A percentile compares a stretch with the other conserved stretches of the same genome.
These are phyloP conservation scores for Drosophila ananassae DNA, from an alignment of 1,140 invertebrate species.

Conservation along the genomic window DNA sequence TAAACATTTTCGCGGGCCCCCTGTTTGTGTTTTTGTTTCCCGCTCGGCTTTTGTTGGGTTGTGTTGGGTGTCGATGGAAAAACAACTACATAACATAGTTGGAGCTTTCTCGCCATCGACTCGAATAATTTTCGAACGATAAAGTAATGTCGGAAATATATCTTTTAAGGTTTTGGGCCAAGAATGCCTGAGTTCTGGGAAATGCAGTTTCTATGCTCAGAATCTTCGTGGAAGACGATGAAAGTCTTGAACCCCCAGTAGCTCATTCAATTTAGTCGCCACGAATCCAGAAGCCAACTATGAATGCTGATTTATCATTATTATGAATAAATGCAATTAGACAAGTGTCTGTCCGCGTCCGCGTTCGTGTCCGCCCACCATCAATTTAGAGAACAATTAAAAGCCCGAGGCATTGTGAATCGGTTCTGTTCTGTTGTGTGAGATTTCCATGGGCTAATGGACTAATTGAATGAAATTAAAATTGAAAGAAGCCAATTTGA, in stretches of 20 bases:
- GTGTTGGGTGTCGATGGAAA: slow-evolving; percentile 12
- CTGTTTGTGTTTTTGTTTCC: slow-evolving; percentile 23
- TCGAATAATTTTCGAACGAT: slow-evolving; percentile 44
- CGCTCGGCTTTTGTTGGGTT: slow-evolving; percentile 2
- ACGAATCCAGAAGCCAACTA: slow-evolving; percentile 16
- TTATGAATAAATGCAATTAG: slow-evolving; percentile 67
- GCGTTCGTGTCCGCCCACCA: slow-evolving; percentile 59
- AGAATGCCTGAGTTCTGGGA: slow-evolving; percentile 39
- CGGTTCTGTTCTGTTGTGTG: slow-evolving; percentile 33
- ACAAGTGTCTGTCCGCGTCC: slow-evolving; percentile 34
- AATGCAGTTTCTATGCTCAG: slow-evolving; percentile 7
- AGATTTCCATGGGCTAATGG: slow-evolving; percentile 72
- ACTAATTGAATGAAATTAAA: slow-evolving; percentile 78
- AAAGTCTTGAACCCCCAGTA: background rate
- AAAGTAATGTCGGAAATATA: slow-evolving; percentile 44
- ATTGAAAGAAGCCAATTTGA: slow-evolving; percentile 62
- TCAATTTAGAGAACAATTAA: slow-evolving; percentile 72
- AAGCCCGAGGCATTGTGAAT: slow-evolving; percentile 31
- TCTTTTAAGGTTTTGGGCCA: slow-evolving; percentile 22
- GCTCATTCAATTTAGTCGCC: background rate
- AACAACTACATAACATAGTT: slow-evolving; percentile 22
- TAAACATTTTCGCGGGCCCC: slow-evolving; percentile 68
- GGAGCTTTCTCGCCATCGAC: slow-evolving; percentile 43
- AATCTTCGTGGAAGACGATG: background rate
- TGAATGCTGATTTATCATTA: slow-evolving; percentile 48